Base-by-base conservation (phyloP, 2,888 invertebrate species). In the Himalopsyche japonica region DNA sequence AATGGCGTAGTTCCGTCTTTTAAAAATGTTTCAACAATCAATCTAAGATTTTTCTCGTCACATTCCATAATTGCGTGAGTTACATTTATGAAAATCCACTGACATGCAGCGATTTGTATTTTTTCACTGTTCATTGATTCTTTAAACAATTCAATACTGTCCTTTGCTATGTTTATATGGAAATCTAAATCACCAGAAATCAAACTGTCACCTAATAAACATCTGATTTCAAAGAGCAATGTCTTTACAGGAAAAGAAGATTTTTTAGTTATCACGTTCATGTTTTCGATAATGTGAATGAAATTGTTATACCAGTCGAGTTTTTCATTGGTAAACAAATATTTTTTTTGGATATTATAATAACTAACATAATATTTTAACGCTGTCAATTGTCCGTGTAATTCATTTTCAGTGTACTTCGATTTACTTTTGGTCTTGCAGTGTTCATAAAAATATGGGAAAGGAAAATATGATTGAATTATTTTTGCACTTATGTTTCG, bases 401-500 rank as follows among this genome's bases (percentile, higher is more conserved):
- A 34, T 81, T 79, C 49, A 79, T 87, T 87, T 79, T 86, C 84
- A 43, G 27, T 76, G 6, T 80, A n/a, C 7, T 6, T 15, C 48
- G 47, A 76, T 64, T 47, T 15, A 79, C 87, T 49, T 87, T 87
- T 30, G 89, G 64, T 34, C 90, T 48, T 77, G 87, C 81, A 84
- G 37, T 89, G 83, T 49, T 84, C 80, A 86, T 88, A 88, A 78
- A 90, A 89, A 12, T 86, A 86, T 80, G 89, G 87, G 84, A 90
- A 89, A 80, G 89, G 87, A 85, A 89, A 92, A 83, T 92, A 90
- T 87, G 91, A 91, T 86, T 89, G 90, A 87, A 92, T 91, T 70
- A 91, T 90, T 88, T 90, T 91, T 6, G 92, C 91, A 77, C 91
- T 89, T 30, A 93, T 88, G 37, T 91, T 89, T 85, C 93, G 89